Evolutionary conservation across 2,888 invertebrate species (phyloP).

Genomic region (Dorcus hopei): DNA sequence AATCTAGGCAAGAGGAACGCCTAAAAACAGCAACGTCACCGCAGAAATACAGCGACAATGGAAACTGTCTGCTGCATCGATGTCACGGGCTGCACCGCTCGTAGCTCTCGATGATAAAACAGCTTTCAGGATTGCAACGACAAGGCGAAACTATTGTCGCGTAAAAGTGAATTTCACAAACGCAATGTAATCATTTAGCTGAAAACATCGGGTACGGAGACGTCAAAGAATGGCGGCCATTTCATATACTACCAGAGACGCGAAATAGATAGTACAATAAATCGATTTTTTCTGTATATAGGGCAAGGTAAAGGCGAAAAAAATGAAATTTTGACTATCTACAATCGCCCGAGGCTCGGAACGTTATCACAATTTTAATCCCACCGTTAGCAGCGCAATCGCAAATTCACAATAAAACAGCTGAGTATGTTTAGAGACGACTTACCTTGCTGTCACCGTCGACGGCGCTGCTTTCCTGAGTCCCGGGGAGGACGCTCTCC

Average conservation of each 20-base stretch:
- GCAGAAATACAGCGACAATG: too few species aligned
- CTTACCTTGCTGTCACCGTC: slow-evolving; percentile 36
- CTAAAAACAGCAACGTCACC: too few species aligned
- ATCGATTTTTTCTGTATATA: slow-evolving; percentile 24
- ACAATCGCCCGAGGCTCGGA: too few species aligned
- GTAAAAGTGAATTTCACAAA: too few species aligned
- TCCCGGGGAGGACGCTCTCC: slow-evolving; percentile 46
- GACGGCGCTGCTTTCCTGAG: slow-evolving; percentile 46
- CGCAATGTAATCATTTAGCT: slow-evolving; percentile 3
- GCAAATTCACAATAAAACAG: slow-evolving; percentile 1
- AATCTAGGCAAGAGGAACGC: too few species aligned
- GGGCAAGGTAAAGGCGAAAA: slow-evolving; percentile 6
- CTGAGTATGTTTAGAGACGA: slow-evolving; percentile 12
- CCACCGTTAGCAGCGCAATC: too few species aligned
- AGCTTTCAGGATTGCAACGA: not conserved
- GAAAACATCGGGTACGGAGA: slow-evolving; percentile 24
- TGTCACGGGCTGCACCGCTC: too few species aligned
- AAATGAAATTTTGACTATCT: not conserved
- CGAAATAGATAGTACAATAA: slow-evolving; percentile 20
- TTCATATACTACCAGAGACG: slow-evolving; percentile 22
- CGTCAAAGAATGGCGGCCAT: slow-evolving; percentile 29
- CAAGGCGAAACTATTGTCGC: not conserved
- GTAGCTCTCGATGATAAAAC: too few species aligned
- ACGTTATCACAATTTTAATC: too few species aligned
- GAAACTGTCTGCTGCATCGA: too few species aligned